A percentile compares a stretch with the other conserved stretches of the same genome.
Evolutionary conservation across 1,140 invertebrate species (phyloP).

Genomic region (Lordiphosa mommai): DNA sequence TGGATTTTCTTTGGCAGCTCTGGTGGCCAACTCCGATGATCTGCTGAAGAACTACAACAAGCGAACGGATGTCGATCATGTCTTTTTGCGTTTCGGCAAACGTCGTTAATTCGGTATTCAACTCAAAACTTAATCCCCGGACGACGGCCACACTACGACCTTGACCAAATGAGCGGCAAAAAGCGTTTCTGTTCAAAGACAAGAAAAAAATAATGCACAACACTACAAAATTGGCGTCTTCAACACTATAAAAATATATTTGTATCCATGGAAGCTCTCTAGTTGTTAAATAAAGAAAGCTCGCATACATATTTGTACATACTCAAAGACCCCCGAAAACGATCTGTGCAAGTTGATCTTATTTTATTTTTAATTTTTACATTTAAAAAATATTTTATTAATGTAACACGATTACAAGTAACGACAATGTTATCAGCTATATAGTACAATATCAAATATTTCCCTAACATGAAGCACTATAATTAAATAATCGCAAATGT

Average conservation of each 20-base stretch:
- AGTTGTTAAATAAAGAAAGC: constrained; percentile 29
- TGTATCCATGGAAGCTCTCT: constrained; percentile 68
- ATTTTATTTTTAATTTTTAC: constrained; percentile 13
- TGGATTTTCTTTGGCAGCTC: constrained; percentile 35
- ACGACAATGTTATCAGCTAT: constrained; percentile 13
- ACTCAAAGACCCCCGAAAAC: constrained; percentile 56
- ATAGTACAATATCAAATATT: constrained; percentile 27
- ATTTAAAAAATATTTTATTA: constrained; percentile 1
- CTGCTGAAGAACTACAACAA: constrained; percentile 81
- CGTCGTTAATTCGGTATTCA: constrained; percentile 75
- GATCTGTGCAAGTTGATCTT: constrained; percentile 34
- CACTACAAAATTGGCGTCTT: constrained; percentile 44
- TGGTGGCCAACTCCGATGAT: constrained; percentile 69
- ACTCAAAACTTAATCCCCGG: background rate
- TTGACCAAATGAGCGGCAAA: constrained; percentile 37
- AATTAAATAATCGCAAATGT: constrained; percentile 25
- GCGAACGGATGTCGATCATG: constrained; percentile 88
- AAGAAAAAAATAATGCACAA: constrained; percentile 8
- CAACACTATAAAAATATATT: constrained; percentile 22
- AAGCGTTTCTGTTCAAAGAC: constrained; percentile 28
- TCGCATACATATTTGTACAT: constrained; percentile 39
- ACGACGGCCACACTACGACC: constrained; percentile 20
- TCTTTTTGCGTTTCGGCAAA: constrained; percentile 87
- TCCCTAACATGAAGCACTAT: constrained; percentile 62
- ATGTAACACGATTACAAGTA: background rate